Percentiles rank a stretch among this genome's conserved stretches.
These are phyloP conservation scores for Melanophora roralis DNA, from an alignment of 2,888 invertebrate genomes.

Conservation along the genomic window DNA sequence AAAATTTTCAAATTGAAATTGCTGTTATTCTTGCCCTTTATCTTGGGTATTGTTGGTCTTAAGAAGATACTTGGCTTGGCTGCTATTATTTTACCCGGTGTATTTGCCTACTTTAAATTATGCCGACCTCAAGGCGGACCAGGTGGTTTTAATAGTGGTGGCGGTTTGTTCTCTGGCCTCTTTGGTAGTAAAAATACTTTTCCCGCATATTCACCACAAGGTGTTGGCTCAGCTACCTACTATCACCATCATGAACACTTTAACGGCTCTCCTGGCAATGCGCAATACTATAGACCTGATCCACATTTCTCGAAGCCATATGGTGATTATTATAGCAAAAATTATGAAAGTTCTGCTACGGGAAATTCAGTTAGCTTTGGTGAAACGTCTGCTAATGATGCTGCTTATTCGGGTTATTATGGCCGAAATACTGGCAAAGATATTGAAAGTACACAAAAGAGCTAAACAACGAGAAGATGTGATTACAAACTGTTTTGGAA, in stretches of 20 bases:
- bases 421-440: conserved; percentile 80
- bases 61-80: conserved; percentile 90
- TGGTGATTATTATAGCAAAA: conserved; percentile 77
- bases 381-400: conserved; percentile 79
- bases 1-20: conserved; percentile 91
- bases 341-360: conserved; percentile 71
- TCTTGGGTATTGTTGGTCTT: conserved; percentile 89
- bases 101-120: conserved; percentile 90
- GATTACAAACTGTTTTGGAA: background rate
- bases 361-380: conserved; percentile 81
- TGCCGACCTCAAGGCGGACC: conserved; percentile 81
- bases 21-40: conserved; percentile 88
- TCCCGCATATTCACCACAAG: conserved; percentile 84
- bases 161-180: conserved; percentile 73
- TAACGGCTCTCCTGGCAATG: conserved; percentile 65
- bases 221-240: conserved; percentile 83
- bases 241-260: conserved; percentile 78
- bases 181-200: conserved; percentile 75
- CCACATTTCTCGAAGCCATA: conserved; percentile 74
- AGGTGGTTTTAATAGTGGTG: conserved; percentile 76
- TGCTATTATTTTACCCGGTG: conserved; percentile 86
- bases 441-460: conserved; percentile 69
- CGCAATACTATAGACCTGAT: conserved; percentile 71
- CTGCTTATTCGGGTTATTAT: conserved; percentile 87
- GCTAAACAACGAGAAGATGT: conserved; percentile 33